Evolutionary conservation across 2,797 vertebrate species (phyloP).

Genomic region (Otus scops): DNA sequence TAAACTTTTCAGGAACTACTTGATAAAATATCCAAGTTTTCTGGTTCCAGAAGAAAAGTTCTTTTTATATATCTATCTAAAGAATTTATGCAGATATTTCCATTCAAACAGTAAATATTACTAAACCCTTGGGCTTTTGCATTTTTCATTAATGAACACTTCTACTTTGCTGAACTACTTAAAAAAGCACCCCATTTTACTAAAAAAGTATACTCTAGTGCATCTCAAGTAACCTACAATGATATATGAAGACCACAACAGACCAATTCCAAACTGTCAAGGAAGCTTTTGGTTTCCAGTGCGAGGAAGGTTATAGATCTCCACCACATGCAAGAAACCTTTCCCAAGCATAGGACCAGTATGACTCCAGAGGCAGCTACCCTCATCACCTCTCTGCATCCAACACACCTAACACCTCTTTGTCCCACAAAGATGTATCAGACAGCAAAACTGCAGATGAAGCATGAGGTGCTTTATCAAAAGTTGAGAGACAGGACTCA

Average conservation of each 20-base stretch:
- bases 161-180: not conserved
- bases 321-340: not conserved
- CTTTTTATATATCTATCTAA: not conserved
- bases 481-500: not conserved
- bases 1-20: not conserved
- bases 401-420: not conserved
- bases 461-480: not conserved
- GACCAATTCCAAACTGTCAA: not conserved
- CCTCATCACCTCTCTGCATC: not conserved
- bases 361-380: not conserved
- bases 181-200: not conserved
- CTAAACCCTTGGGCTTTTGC: not conserved
- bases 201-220: not conserved
- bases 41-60: not conserved
- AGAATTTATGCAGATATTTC: not conserved
- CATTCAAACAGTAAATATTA: not conserved
- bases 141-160: not conserved
- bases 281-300: not conserved
- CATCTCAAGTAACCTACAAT: not conserved
- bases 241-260: not conserved
- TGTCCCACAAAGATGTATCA: not conserved
- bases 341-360: not conserved
- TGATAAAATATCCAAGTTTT: not conserved
- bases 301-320: not conserved
- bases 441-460: not conserved